Evolutionary conservation across 2,797 vertebrate genomes (phyloP), one percentile per base, ranked within the genome.

Genomic region (Semaprochilodus insignis): DNA sequence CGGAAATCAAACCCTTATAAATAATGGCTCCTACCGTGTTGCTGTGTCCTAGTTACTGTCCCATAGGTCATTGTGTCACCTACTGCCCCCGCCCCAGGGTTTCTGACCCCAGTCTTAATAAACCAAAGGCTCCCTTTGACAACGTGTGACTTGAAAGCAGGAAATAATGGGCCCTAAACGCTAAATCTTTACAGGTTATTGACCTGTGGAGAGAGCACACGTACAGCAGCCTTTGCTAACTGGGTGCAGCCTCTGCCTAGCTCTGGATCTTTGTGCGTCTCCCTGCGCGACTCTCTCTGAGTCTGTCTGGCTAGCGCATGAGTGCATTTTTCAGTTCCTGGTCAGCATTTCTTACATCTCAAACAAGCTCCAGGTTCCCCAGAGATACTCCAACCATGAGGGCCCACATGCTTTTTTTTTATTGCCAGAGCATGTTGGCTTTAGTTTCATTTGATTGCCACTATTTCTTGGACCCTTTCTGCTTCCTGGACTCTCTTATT

Each of bases 141-240:
- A 94, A 92, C 85, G 92, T 95, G 92, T 91, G 94, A 95, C 90
- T 93, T 93, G 88, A 94, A 93, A 93, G 93, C 92, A 94, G 94
- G 93, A 94, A 94, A 94, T 94, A 94, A 94, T 94, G 92, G 93
- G 90, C 90, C 88, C 91, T 94, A 94, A 95, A 94, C 90, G 90
- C 89, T 93, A 93, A 93, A 94, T 94, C 91, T 92, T 94, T 94
- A 92, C 92, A 92, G 90, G 91, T 92, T 94, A 94, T 95, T 94
- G 94, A 93, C 91, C 90, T 87, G 85, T 78, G 85, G 74, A 82
- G 85, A 36, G 80, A 71, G 85, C 62, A 60, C 78, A 71, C 79
- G 85, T 81, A 75, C 15, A 59, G 75, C 76, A 71, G 78, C 79
- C 83, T 75, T 83, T 86, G 65, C 84, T 85, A 81, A 78, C 83